phyloP scores from a whole-genome alignment of 2,888 invertebrate species.

The Aporophyla nigra region DNA sequence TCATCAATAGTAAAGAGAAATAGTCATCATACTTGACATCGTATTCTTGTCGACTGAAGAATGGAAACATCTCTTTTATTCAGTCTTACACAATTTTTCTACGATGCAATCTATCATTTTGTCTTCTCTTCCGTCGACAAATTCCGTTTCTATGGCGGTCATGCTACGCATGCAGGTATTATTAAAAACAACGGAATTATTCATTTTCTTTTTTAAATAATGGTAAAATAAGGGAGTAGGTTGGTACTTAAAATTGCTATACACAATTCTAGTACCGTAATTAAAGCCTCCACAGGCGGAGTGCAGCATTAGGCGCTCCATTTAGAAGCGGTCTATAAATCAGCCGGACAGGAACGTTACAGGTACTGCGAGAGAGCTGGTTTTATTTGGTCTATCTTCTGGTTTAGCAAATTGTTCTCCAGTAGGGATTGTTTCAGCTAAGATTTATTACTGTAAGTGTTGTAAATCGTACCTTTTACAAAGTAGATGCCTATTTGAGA shows the following conservation, averaged over 20 bases:
- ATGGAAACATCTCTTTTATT: no score
- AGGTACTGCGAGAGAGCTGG: constrained; percentile 39
- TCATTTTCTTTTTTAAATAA: no score
- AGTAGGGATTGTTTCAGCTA: constrained; percentile 22
- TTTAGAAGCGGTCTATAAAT: constrained; percentile 58
- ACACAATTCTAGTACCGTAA: constrained; percentile 35
- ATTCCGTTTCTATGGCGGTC: no score
- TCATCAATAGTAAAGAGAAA: no score
- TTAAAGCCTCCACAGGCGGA: constrained; percentile 43
- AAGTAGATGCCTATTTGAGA: constrained; percentile 6
- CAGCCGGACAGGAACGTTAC: constrained; percentile 44
- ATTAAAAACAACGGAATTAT: no score
- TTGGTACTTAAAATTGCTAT: not conserved
- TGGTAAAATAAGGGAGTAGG: not conserved
- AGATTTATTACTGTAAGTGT: constrained; percentile 32
- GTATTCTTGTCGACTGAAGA: no score
- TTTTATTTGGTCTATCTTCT: constrained; percentile 53
- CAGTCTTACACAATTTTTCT: no score
- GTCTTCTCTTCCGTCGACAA: no score
- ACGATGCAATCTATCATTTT: no score
- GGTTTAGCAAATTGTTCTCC: constrained; percentile 38
- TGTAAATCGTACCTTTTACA: constrained; percentile 21
- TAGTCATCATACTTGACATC: no score
- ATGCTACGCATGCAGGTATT: no score
- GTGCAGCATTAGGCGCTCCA: constrained; percentile 48